Conservation (phyloP, 1,140 invertebrate genomes). For the Drosophila mauritiana region DNA sequence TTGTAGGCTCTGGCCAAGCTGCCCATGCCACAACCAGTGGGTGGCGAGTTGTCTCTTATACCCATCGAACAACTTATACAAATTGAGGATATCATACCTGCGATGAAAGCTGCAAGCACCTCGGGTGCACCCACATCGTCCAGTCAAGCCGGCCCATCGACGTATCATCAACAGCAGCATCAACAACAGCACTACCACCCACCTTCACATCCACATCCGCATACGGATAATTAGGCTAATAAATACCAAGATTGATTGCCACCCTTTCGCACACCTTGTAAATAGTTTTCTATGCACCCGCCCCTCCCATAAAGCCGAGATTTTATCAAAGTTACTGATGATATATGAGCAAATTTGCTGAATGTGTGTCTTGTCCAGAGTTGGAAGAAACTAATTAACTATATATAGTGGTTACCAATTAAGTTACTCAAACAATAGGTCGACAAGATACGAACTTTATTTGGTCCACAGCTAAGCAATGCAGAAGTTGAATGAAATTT, state of each 20-base stretch:
- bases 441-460: too few species aligned
- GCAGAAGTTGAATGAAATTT: too few species aligned
- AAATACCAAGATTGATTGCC: constrained; percentile 2
- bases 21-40: constrained; percentile 85
- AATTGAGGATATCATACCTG: constrained; percentile 87
- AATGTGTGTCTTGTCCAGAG: constrained; percentile 80
- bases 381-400: constrained; percentile 71
- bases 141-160: constrained; percentile 51
- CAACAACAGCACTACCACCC: constrained; percentile 45
- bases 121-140: constrained; percentile 51
- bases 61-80: constrained; percentile 91
- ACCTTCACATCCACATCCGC: constrained; percentile 43
- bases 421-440: constrained; percentile 14
- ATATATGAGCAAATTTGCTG: constrained; percentile 77
- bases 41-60: constrained; percentile 92
- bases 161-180: constrained; percentile 47
- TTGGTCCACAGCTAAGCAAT: too few species aligned
- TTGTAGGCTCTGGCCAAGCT: constrained; percentile 73
- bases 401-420: constrained; percentile 27
- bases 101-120: constrained; percentile 46
- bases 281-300: constrained; percentile 73
- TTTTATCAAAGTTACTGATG: constrained; percentile 51
- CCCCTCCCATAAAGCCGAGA: constrained; percentile 34
- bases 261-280: constrained; percentile 58
- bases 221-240: constrained; percentile 59